These are phyloP conservation scores for Malurus splendens DNA, from an alignment of 2,797 vertebrate species.

Conservation along the genomic window DNA sequence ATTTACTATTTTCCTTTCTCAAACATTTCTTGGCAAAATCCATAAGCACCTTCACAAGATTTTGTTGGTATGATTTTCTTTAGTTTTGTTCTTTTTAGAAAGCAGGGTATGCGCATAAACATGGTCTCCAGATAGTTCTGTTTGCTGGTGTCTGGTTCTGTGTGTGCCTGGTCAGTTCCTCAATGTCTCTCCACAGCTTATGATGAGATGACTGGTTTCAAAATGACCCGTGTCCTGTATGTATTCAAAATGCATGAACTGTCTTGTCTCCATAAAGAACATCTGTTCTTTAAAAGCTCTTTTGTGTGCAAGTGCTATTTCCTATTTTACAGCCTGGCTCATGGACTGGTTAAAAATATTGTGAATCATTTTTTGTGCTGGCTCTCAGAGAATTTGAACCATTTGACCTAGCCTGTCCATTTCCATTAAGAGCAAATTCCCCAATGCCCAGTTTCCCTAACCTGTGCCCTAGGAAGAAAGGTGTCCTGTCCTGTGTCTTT, in stretches of 20 bases:
- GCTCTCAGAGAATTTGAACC: not conserved
- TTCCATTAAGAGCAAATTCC: not conserved
- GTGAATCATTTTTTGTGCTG: not conserved
- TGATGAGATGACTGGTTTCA: not conserved
- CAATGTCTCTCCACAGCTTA: not conserved
- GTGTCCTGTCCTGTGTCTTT: not conserved
- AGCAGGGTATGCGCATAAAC: not conserved
- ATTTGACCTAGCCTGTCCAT: fast-evolving
- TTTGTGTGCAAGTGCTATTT: not conserved
- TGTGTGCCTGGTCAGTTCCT: not conserved
- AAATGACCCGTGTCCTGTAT: not conserved
- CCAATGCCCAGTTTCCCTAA: not conserved
- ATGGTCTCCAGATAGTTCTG: not conserved
- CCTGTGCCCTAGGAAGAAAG: not conserved
- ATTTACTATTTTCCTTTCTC: not conserved
- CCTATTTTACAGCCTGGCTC: not conserved
- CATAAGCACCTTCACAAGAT: not conserved
- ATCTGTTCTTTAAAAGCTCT: not conserved
- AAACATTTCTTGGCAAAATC: not conserved
- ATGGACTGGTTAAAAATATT: not conserved
- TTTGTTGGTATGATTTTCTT: not conserved
- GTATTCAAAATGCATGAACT: not conserved
- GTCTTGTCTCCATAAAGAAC: not conserved
- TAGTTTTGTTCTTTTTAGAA: not conserved
- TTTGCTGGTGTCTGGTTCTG: not conserved